phyloP scores from a whole-genome alignment of 1,140 invertebrate genomes.

The Agraylea sexmaculata region DNA sequence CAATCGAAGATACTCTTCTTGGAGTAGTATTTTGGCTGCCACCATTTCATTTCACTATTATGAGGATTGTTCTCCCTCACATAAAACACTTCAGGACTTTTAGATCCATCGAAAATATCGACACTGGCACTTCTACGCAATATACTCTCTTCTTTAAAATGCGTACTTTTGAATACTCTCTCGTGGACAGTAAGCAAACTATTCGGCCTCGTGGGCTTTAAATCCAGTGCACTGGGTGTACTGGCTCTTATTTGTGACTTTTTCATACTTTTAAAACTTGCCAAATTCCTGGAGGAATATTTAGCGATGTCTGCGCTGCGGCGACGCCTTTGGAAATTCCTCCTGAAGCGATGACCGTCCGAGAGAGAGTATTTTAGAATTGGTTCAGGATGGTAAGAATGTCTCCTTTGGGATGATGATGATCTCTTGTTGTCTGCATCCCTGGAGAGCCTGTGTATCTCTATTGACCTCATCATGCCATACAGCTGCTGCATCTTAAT shows the following conservation, averaged over 20 bases:
- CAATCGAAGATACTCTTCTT: constrained; percentile 16
- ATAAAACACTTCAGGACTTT: constrained; percentile 4
- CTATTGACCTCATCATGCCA: constrained; percentile 17
- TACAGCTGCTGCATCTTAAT: constrained; percentile 15
- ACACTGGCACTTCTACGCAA: constrained; percentile 5
- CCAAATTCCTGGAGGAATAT: no score
- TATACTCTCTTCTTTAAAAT: constrained; percentile 18
- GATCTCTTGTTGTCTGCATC: constrained; percentile 7
- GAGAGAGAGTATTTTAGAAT: no score
- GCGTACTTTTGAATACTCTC: constrained; percentile 10
- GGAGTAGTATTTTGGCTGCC: constrained; percentile 6
- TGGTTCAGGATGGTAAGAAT: no score
- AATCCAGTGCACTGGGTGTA: no score
- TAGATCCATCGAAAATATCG: neutral
- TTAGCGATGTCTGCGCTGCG: constrained; percentile 16
- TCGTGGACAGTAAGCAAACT: no score
- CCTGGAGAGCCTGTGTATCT: constrained; percentile 12
- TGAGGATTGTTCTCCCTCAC: neutral
- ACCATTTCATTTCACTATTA: constrained; percentile 12
- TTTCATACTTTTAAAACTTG: constrained; percentile 13
- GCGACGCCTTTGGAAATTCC: constrained; percentile 13
- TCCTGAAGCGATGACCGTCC: constrained; percentile 9
- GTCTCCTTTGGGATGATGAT: neutral
- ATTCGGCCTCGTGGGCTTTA: no score
- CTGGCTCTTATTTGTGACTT: no score